Percentiles rank a stretch among this genome's conserved stretches.
These are phyloP conservation scores for Holocentrus rufus DNA, from an alignment of 2,797 vertebrate species.

Conservation along the genomic window DNA sequence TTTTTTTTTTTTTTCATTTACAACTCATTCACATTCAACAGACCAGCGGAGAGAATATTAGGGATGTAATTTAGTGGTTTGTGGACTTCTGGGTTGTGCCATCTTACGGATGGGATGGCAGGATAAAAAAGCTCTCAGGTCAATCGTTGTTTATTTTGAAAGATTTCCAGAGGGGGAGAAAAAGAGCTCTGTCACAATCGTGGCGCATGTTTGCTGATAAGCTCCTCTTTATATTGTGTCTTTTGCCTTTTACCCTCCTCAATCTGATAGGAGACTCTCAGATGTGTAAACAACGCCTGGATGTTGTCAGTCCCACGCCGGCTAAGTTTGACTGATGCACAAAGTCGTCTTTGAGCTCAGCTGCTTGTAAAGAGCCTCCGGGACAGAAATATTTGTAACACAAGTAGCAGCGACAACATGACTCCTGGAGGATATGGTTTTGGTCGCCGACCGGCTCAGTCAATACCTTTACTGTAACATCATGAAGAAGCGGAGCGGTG, in stretches of 20 bases:
- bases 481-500: constrained; percentile 59
- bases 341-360: constrained; percentile 61
- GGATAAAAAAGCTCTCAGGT: constrained; percentile 70
- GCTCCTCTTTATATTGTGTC: constrained; percentile 49
- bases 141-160: constrained; percentile 76
- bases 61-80: constrained; percentile 83
- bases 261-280: constrained; percentile 57
- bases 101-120: constrained; percentile 69
- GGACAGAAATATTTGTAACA: constrained; percentile 60
- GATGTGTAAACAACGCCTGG: constrained; percentile 63
- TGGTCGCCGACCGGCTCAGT: constrained; percentile 58
- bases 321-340: constrained; percentile 48
- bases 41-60: constrained; percentile 76
- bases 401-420: constrained; percentile 61
- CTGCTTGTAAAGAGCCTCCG: constrained; percentile 37
- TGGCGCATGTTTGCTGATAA: constrained; percentile 56
- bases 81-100: constrained; percentile 70
- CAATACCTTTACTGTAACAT: constrained; percentile 73
- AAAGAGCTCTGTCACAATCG: constrained; percentile 46
- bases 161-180: constrained; percentile 61
- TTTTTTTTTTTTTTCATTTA: constrained; percentile 76
- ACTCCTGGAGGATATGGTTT: constrained; percentile 73
- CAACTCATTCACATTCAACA: constrained; percentile 61
- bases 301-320: constrained; percentile 53
- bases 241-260: constrained; percentile 37